Percentiles rank a stretch among this genome's conserved stretches.
Evolutionary conservation across 2,113 vertebrate species (phyloP).

Genomic region (Oxyura jamaicensis): DNA sequence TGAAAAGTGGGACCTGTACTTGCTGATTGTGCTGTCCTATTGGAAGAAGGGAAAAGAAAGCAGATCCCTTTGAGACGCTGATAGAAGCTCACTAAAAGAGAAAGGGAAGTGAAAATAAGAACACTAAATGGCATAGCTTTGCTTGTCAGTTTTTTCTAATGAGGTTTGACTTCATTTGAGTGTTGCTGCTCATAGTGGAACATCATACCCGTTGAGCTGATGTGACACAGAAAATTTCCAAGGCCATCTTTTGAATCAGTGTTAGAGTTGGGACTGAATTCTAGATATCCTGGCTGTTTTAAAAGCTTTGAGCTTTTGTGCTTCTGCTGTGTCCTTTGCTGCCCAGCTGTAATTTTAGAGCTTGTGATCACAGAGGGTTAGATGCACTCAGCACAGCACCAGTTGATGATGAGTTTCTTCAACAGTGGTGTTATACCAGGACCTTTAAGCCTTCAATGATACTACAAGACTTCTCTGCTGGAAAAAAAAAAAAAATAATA

Average conservation of each 20-base stretch:
- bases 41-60: not conserved
- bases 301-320: not conserved
- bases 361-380: not conserved
- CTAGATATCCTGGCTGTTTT: not conserved
- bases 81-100: not conserved
- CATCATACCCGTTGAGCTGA: not conserved
- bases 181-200: not conserved
- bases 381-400: not conserved
- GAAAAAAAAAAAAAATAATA: too few species aligned
- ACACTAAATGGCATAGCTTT: accelerated
- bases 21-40: not conserved
- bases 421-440: not conserved
- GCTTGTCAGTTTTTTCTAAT: accelerated
- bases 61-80: too few species aligned
- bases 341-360: not conserved
- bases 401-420: not conserved
- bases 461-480: not conserved
- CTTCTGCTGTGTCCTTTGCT: accelerated
- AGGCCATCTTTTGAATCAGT: not conserved
- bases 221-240: not conserved
- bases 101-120: not conserved
- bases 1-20: not conserved
- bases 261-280: not conserved
- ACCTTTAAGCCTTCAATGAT: not conserved
- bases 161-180: not conserved